phyloP scores from a whole-genome alignment of 2,888 invertebrate genomes.

The Pristionchus japonicus region DNA sequence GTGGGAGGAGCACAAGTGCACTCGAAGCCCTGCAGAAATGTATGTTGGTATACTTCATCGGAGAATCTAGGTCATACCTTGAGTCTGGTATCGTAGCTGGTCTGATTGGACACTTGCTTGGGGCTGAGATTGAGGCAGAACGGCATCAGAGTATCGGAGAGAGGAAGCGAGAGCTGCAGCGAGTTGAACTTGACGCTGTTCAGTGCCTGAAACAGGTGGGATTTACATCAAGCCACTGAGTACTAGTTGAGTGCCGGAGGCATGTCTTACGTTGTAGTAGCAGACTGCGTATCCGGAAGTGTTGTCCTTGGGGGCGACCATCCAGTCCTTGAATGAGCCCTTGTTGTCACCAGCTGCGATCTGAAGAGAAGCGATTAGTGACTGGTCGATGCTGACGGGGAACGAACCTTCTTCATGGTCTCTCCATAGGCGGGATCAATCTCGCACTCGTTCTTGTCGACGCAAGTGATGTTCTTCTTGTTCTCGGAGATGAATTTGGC shows the following conservation, averaged over 20 bases:
- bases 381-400: neutral
- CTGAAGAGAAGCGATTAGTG: neutral
- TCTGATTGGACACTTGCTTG: neutral
- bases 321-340: constrained; percentile 36
- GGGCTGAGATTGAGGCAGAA: constrained; percentile 26
- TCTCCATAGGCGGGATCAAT: constrained; percentile 25
- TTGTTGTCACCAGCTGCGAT: neutral
- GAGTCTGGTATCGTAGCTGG: neutral
- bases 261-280: constrained; percentile 25
- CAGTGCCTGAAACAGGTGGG: neutral
- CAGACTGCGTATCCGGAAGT: constrained; percentile 45
- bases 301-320: constrained; percentile 37
- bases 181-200: neutral
- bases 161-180: neutral
- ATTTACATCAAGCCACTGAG: too few relatives aligned
- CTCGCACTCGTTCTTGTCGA: constrained; percentile 41
- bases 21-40: constrained; percentile 30
- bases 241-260: too few relatives aligned
- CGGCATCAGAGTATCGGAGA: neutral
- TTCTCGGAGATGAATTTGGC: neutral
- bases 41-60: neutral
- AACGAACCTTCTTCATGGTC: constrained; percentile 28
- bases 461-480: constrained; percentile 44
- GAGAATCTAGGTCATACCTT: neutral
- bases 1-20: constrained; percentile 35